Percentiles rank a stretch among this genome's conserved stretches.
Evolutionary conservation across 2,113 vertebrate species (phyloP).

Genomic region (Erythrolamprus reginae): DNA sequence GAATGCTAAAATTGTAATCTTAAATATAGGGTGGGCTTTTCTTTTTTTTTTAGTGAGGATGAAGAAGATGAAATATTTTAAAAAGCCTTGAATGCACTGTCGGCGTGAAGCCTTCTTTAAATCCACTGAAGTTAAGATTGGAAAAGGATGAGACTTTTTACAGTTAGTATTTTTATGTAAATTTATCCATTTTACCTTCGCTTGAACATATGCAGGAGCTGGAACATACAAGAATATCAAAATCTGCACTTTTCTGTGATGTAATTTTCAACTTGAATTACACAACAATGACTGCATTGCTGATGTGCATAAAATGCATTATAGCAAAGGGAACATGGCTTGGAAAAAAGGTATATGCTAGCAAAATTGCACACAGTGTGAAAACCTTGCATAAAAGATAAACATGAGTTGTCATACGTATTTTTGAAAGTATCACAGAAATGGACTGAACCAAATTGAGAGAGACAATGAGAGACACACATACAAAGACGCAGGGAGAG

Average conservation of each 20-base stretch:
- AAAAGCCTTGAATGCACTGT: neutral
- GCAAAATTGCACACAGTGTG: neutral
- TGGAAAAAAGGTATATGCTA: neutral
- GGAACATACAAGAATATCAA: neutral
- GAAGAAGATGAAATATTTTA: neutral
- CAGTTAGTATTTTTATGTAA: neutral
- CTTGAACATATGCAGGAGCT: neutral
- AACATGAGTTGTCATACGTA: neutral
- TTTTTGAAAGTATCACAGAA: neutral
- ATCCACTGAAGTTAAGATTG: neutral
- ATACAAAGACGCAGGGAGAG: neutral
- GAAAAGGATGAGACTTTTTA: neutral
- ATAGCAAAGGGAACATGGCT: neutral
- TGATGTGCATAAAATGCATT: neutral
- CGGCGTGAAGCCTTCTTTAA: neutral
- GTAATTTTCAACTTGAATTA: neutral
- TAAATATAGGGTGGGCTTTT: neutral
- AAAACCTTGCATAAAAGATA: neutral
- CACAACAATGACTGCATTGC: neutral
- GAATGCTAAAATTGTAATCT: neutral
- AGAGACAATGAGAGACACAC: neutral
- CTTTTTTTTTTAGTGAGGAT: neutral
- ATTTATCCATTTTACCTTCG: neutral
- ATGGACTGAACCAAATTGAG: neutral
- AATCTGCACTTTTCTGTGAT: neutral